Percentiles rank a stretch among this genome's conserved stretches.
phyloP scores from a whole-genome alignment of 37 sponge, comb jelly and placozoan genomes.

The Aplysina aerophoba region DNA sequence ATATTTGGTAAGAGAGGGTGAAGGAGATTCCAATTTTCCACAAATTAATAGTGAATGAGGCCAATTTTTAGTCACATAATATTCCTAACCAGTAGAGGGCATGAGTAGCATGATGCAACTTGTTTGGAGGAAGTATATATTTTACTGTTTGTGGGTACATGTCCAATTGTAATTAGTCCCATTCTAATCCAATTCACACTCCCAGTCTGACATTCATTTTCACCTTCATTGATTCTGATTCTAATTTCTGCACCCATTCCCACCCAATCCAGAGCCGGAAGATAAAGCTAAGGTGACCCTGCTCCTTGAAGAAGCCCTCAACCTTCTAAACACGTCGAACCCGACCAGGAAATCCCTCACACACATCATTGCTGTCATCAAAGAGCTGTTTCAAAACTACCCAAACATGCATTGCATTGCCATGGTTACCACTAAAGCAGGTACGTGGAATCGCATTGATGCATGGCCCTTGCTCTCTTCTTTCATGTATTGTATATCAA shows the following conservation, averaged over 20 bases:
- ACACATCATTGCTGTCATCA: constrained; percentile 34
- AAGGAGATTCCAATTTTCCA: no score
- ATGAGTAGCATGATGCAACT: no score
- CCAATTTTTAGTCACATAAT: no score
- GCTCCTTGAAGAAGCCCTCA: constrained; percentile 67
- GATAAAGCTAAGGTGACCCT: constrained; percentile 23
- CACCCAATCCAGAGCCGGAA: no score
- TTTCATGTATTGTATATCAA: no score
- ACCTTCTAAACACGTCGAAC: constrained; percentile 71
- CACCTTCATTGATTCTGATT: constrained; percentile 32
- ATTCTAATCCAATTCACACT: neutral
- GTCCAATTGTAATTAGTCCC: no score
- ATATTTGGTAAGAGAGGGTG: constrained; percentile 17
- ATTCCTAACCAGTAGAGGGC: no score
- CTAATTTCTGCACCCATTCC: neutral
- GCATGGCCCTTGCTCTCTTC: no score
- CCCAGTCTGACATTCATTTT: neutral
- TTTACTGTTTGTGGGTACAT: no score
- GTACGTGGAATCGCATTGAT: no score
- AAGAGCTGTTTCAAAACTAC: constrained; percentile 33
- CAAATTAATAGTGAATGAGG: no score
- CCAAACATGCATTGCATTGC: constrained; percentile 43
- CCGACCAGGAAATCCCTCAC: constrained; percentile 26
- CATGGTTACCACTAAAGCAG: constrained; percentile 62
- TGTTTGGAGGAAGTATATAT: no score